Evolutionary conservation across 2,797 vertebrate species (phyloP), one percentile per base, ranked within the genome.

Genomic region (Anisognathus igniventris): DNA sequence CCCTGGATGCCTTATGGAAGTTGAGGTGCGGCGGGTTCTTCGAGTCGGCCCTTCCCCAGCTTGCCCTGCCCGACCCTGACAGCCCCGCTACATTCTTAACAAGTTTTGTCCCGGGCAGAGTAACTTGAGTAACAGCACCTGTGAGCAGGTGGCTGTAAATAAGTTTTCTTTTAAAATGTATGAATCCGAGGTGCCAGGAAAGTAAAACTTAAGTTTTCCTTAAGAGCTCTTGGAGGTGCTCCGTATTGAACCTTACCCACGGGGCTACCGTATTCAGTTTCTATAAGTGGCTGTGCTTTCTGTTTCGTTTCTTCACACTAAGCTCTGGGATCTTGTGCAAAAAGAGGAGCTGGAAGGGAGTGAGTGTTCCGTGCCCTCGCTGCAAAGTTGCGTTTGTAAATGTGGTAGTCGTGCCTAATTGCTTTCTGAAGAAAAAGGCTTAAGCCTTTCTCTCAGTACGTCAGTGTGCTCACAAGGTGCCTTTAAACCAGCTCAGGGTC

Each of bases 281-380:
- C 47, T 39, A 0, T 19, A 24, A 54, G 37, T 21, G 45, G 1
- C 2, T 12, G 7, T 20, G 24, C 9, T 31, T 78, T 71, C 35
- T 7, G 12, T 62, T 70, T 45, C 2, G 1, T 71, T 0, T 44
- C 14, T 51, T 65, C 16, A 0, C 18, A 1, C 31, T 11, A 9
- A 37, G 11, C 12, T 0, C 31, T 39, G 37, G 14, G n/a, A 31
- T 23, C 21, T 1, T 24, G 20, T 33, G 27, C 12, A 15, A 5
- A 15, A 25, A 40, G 31, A 12, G 53, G 8, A 40, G 16, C 10
- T 28, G 37, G 12, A 51, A 39, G 4, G 19, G 13, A 22, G 30
- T 4, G 27, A 16, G 22, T 5, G 8, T 28, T 30, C 51, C 12
- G 4, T 37, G 37, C 0, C 0, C 13, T 78, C 2, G 0, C 9